Evolutionary conservation across 2,888 invertebrate species (phyloP), one percentile per base, ranked within the genome.

Genomic region (Rhamnusium bicolor): DNA sequence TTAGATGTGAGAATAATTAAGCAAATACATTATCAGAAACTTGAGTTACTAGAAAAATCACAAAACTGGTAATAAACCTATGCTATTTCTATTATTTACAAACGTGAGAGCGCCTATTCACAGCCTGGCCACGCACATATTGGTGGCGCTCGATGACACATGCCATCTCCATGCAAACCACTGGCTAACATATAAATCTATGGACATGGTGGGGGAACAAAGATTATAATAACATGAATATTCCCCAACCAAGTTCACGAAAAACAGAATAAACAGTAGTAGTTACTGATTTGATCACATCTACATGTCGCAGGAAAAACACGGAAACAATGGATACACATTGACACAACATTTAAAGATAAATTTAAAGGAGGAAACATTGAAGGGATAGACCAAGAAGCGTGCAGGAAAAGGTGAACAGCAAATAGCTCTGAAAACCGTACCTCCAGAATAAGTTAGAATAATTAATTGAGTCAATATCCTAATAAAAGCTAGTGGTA

Each of bases 101-200:
- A 77, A 79, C 80, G 82, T 83, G 84, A 85, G 87, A 85, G 84
- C 84, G 86, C 86, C 87, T 87, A 86, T 91, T 91, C 92, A 92
- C 92, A 92, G 92, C 92, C 92, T 92, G 91, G 92, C 92, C 92
- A 92, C 92, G 92, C 92, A 88, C 87, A 86, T 84, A 74, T 65
- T 70, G 76, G 82, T 85, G 82, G 82, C 83, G 81, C 80, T 79
- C 73, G 79, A 78, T 77, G 80, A 83, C 80, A 79, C 80, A 82
- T 80, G 81, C 81, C 82, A 81, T 81, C 77, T 79, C 63, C 86
- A 87, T 86, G 86, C 86, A 85, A 81, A 82, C 83, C 84, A 85
- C 85, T 84, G 83, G 80, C 86, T 85, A 85, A 84, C 82, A 85
- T 79, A 79, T 77, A 65, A 18, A 53, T 51, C 53, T 18, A 12